Evolutionary conservation across 2,888 invertebrate genomes (phyloP), one percentile per base, ranked within the genome.

Genomic region (Boloria selene): DNA sequence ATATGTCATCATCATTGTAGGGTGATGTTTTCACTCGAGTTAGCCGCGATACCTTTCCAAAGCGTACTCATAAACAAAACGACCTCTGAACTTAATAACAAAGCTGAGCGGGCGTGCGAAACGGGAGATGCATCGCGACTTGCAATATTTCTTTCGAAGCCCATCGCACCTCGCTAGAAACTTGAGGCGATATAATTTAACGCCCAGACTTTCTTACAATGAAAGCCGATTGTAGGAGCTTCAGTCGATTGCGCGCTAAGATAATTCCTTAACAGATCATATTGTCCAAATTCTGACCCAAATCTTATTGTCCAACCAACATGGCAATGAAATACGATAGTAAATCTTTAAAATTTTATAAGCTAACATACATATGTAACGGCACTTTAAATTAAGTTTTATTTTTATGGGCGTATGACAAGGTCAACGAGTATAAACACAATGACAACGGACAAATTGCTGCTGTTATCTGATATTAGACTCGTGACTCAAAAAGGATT

Each of bases 11-110:
- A 80, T 80, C 82, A 81, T 83, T 80, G 80, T 81, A 80, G 73
- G 83, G 78, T 83, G 79, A 84, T 87, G 87, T 89, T 89, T 91
- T 90, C 88, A 86, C 89, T 87, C 84, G 83, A 76, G 80, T 82
- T 73, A 79, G 85, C 81, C 84, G 86, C 87, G 88, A 90, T 90
- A 90, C 89, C 88, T 90, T 90, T 90, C 86, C 85, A 90, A 90
- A 90, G 86, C 85, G 83, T 86, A 83, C 83, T 90, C 89, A 88
- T 91, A 91, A 91, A 91, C 90, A 88, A 88, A 85, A 79, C 85
- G 88, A 92, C 87, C 90, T 92, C 79, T 90, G 92, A 92, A 87
- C 91, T 90, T 87, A 87, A 88, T 87, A 90, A 89, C 90, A 92
- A 90, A 89, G 88, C 86, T 86, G 88, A 81, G 83, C 86, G 85